Evolutionary conservation across 2,888 invertebrate genomes (phyloP).

Genomic region (Calliphora vomitoria): DNA sequence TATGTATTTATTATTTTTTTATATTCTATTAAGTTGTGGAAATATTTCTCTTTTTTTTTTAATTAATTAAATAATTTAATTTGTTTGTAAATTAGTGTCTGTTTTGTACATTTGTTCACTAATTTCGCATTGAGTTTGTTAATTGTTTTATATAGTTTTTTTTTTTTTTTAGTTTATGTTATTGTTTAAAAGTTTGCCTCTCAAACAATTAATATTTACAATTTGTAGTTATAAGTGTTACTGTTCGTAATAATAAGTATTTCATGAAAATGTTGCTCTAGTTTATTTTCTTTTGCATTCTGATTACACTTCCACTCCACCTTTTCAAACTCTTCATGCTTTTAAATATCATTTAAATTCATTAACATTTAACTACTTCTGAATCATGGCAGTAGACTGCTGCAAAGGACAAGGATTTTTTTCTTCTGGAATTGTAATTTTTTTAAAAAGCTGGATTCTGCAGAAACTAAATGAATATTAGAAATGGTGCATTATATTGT

Average conservation of each 20-base stretch:
- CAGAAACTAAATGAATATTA: no score
- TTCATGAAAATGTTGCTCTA: not conserved
- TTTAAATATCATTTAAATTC: conserved; percentile 6
- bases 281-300: not conserved
- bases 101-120: no score
- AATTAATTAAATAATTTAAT: no score
- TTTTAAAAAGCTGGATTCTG: no score
- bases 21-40: no score
- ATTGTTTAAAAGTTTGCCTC: not conserved
- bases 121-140: not conserved
- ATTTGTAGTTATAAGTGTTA: not conserved
- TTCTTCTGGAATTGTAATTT: no score
- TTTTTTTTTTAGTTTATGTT: not conserved
- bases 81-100: no score
- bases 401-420: no score
- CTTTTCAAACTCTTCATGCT: not conserved
- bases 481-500: no score
- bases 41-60: no score
- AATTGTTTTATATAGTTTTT: not conserved
- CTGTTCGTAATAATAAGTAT: not conserved
- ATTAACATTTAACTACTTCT: conserved; percentile 25
- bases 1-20: no score
- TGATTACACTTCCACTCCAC: not conserved
- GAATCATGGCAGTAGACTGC: not conserved
- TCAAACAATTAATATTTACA: conserved; percentile 14